A percentile compares a stretch with the other conserved stretches of the same genome.
phyloP scores from a whole-genome alignment of 2,888 invertebrate genomes.

The Eudemis profundana region DNA sequence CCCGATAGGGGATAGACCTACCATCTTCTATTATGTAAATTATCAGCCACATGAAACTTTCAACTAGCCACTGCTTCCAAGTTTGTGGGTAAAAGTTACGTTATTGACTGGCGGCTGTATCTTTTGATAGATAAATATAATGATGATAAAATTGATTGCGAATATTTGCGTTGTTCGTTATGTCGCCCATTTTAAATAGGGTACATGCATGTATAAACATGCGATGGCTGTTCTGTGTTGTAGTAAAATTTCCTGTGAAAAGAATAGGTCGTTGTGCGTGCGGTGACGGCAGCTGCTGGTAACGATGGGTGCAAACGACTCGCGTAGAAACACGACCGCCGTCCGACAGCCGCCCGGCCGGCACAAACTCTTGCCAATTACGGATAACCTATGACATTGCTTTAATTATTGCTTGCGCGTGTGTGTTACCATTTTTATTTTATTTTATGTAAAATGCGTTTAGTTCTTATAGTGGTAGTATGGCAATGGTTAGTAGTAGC shows the following conservation, averaged over 20 bases:
- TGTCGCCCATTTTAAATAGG: too few species aligned
- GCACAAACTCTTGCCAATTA: conserved; percentile 57
- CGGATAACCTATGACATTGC: conserved; percentile 49
- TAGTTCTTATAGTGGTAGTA: too few species aligned
- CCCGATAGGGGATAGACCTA: conserved; percentile 82
- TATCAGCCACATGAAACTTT: conserved; percentile 81
- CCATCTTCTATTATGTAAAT: conserved; percentile 84
- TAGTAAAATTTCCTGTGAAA: conserved; percentile 64
- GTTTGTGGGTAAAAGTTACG: conserved; percentile 76
- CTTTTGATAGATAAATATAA: conserved; percentile 61
- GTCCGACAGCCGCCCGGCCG: conserved; percentile 50
- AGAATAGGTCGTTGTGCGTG: conserved; percentile 69
- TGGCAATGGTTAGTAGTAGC: too few species aligned
- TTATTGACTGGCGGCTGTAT: conserved; percentile 75
- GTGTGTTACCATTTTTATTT: neutral
- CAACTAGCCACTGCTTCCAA: conserved; percentile 73
- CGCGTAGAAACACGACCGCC: conserved; percentile 66
- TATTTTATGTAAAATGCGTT: neutral
- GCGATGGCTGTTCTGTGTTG: conserved; percentile 3
- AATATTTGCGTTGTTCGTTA: too few species aligned
- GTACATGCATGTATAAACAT: neutral
- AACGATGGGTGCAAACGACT: conserved; percentile 72
- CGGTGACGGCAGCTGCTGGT: conserved; percentile 67
- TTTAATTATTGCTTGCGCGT: conserved; percentile 41
- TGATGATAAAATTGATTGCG: conserved; percentile 39